Base-by-base conservation (phyloP, 2,797 vertebrate genomes). In the Anableps anableps region DNA sequence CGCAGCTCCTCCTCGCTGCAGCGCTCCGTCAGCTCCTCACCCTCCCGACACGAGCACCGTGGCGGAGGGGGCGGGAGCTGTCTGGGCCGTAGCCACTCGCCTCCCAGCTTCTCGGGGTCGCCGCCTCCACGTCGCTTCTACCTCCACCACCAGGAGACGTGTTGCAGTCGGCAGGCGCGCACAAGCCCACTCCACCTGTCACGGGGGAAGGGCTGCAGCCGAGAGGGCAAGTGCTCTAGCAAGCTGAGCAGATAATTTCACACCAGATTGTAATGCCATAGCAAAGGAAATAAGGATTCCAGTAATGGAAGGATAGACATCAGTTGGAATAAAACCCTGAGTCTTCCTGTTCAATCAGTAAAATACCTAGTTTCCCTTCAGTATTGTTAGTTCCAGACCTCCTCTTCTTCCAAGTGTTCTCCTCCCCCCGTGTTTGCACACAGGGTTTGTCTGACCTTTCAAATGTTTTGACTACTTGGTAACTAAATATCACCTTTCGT, bases 211-310 rank as follows among this genome's bases (percentile, higher is more conserved):
- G 87, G 83, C 60, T 96, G 96, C 74, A 93, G 92, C 89, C 96
- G 96, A 73, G 98, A 98, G 93, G 96, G 95, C 86, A 99, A 98
- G 95, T 97, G 97, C 91, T 96, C 96, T 89, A 96, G 94, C 95
- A 99, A 99, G 93, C 96, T 99, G 93, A 98, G 97, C 96, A 99
- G 99, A 97, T 99, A 99, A 96, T 97, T 92, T 89, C 88, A 74
- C 75, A 26, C 11, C 16, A 5, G 60, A 45, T 10, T 17, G 53
- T 4, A 48, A 51, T 50, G 70, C 68, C 75, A 53, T 78, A 60
- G 80, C 77, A 78, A 85, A 83, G 72, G 82, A 76, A n/a, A 55
- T 84, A 81, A 84, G 83, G 86, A 83, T 79, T 86, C 78, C 47
- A 29, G 5, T 74, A 53, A 72, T 14, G 51, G 78, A 58, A 76